Conservation (phyloP, 2,113 vertebrate species). For the Actenoides hombroni region DNA sequence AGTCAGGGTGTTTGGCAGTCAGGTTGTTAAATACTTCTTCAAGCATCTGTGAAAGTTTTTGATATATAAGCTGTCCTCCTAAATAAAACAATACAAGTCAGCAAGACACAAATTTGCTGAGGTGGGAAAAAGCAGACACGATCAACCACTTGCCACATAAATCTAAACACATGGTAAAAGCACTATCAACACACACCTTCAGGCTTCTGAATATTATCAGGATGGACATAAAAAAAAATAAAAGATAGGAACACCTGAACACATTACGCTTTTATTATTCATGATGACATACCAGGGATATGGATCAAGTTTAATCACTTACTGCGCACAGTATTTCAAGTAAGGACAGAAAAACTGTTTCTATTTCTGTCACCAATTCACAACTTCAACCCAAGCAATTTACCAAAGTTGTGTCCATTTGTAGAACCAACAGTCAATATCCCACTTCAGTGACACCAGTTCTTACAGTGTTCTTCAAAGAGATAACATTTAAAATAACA, state of each 20-base stretch:
- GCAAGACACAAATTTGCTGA: background rate
- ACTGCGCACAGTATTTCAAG: background rate
- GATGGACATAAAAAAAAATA: background rate
- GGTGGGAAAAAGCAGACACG: rapidly evolving
- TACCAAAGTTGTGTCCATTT: background rate
- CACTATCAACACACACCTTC: rapidly evolving
- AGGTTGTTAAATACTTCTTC: conserved; percentile 79
- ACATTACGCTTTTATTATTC: background rate
- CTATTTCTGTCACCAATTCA: background rate
- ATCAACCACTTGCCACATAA: background rate
- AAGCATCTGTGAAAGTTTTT: conserved; percentile 76
- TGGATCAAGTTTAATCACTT: background rate
- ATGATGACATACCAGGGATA: background rate
- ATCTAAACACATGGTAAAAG: background rate
- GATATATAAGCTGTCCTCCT: conserved; percentile 75
- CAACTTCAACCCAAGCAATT: background rate
- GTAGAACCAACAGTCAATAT: rapidly evolving
- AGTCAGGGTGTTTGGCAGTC: conserved; percentile 74
- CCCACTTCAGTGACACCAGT: background rate
- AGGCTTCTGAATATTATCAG: background rate
- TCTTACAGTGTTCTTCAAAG: background rate
- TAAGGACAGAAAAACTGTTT: background rate
- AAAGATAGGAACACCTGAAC: background rate
- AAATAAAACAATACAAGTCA: background rate
- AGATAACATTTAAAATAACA: background rate